Conservation (phyloP, 2,888 invertebrate species). For the Epistrophella euchroma region DNA sequence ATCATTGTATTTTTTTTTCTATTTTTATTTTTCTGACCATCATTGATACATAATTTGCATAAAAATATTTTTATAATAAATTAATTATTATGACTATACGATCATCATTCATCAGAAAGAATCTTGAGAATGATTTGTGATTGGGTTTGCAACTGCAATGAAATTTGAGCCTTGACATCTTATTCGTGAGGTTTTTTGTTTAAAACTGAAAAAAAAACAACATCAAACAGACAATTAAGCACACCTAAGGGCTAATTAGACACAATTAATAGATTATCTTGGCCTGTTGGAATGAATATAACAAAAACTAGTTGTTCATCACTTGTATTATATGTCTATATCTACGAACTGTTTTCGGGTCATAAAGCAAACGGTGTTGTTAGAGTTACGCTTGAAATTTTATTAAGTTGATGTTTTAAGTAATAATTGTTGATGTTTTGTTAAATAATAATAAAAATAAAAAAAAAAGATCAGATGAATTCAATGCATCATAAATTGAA, state of each 20-base stretch:
- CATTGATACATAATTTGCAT: slow-evolving; percentile 11
- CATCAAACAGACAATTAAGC: slow-evolving; percentile 62
- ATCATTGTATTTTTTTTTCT: not conserved
- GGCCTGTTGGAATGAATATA: not conserved
- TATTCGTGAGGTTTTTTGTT: slow-evolving; percentile 26
- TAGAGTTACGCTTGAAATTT: slow-evolving; percentile 34
- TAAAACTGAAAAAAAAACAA: slow-evolving; percentile 3
- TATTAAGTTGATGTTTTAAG: not conserved
- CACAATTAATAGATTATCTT: slow-evolving; percentile 63
- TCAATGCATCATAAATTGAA: slow-evolving; percentile 24
- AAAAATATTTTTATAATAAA: slow-evolving; percentile 21
- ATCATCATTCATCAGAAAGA: slow-evolving; percentile 23
- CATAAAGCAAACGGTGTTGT: slow-evolving; percentile 60
- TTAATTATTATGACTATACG: slow-evolving; percentile 14
- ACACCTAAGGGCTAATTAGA: slow-evolving; percentile 60
- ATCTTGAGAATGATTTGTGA: slow-evolving; percentile 43
- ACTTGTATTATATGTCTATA: slow-evolving; percentile 39
- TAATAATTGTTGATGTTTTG: slow-evolving; percentile 3
- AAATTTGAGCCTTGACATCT: slow-evolving; percentile 64
- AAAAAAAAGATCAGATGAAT: not conserved
- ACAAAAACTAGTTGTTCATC: slow-evolving; percentile 45
- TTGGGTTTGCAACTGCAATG: slow-evolving; percentile 36
- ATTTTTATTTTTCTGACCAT: slow-evolving; percentile 2
- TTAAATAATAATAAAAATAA: not conserved
- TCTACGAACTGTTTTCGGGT: slow-evolving; percentile 40